phyloP scores from a whole-genome alignment of 1,140 invertebrate species.

The Thaumetopoea pityocampa region DNA sequence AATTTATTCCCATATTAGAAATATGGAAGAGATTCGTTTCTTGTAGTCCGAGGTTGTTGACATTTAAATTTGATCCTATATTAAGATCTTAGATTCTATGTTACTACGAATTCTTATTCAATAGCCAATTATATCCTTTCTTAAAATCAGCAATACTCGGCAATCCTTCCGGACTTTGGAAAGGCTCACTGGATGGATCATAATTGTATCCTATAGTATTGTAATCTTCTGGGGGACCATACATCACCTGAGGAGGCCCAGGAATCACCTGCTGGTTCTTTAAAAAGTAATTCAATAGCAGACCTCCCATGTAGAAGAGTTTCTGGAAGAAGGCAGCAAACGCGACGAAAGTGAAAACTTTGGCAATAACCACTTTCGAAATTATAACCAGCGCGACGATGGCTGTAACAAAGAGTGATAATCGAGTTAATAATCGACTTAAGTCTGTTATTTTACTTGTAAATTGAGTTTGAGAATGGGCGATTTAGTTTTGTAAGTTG shows the following conservation, averaged over 20 bases:
- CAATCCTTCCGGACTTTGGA: conserved; percentile 22
- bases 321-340: conserved; percentile 62
- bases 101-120: conserved; percentile 37
- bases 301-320: conserved; percentile 41
- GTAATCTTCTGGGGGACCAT: conserved; percentile 50
- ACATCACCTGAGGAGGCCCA: conserved; percentile 21
- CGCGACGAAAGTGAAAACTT: conserved; percentile 50
- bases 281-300: conserved; percentile 48
- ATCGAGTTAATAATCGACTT: no score
- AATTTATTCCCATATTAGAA: no score
- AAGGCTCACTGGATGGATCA: conserved; percentile 38
- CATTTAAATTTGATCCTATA: no score
- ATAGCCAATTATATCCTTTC: conserved; percentile 43
- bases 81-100: background rate
- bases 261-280: conserved; percentile 24
- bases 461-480: no score
- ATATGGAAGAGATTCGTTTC: no score
- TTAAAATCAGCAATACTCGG: conserved; percentile 36
- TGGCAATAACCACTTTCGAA: conserved; percentile 58
- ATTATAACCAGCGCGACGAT: conserved; percentile 50
- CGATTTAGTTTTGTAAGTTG: no score
- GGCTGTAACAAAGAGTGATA: conserved; percentile 35
- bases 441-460: no score
- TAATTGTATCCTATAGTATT: conserved; percentile 63
- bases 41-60: no score